Evolutionary conservation across 2,797 vertebrate genomes (phyloP).

Genomic region (Molossus alvarezi): DNA sequence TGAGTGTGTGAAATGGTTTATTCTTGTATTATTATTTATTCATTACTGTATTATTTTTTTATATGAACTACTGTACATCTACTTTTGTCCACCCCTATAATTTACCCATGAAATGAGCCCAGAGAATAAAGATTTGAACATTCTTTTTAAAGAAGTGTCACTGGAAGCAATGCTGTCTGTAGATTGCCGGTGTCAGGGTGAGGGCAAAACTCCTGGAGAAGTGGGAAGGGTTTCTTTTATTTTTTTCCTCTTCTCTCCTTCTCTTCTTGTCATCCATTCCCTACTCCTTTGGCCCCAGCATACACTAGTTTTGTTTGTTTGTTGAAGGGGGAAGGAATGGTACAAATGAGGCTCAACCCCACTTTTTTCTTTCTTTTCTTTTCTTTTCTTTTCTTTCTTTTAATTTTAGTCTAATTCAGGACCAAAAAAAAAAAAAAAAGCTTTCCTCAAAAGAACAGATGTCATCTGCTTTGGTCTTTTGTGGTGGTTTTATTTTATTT

Average conservation of each 20-base stretch:
- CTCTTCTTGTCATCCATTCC: conserved; percentile 10
- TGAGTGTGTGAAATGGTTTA: not conserved
- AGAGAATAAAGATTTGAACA: conserved; percentile 83
- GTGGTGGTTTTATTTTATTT: conserved; percentile 84
- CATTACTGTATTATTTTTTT: not conserved
- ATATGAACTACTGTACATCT: not conserved
- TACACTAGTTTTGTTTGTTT: conserved; percentile 57
- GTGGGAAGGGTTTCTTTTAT: conserved; percentile 66
- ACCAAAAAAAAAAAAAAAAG: conserved; percentile 75
- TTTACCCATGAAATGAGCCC: conserved; percentile 71
- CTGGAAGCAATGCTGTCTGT: conserved; percentile 77
- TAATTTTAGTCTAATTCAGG: conserved; percentile 78
- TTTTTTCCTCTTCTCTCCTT: conserved; percentile 65
- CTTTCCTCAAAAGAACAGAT: conserved; percentile 85
- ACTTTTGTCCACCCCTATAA: not conserved
- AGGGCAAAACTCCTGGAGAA: conserved; percentile 71
- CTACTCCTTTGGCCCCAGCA: not conserved
- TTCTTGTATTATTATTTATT: not conserved
- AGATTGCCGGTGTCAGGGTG: conserved; percentile 66
- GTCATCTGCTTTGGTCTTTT: conserved; percentile 84
- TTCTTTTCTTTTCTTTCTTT: conserved; percentile 7
- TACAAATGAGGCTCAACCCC: conserved; percentile 50
- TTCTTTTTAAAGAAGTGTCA: conserved; percentile 81
- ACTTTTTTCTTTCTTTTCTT: not conserved
- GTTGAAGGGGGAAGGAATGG: not conserved